Percentiles rank a stretch among this genome's conserved stretches.
phyloP scores from a whole-genome alignment of 2,113 vertebrate genomes.

The Corvus moneduloides region DNA sequence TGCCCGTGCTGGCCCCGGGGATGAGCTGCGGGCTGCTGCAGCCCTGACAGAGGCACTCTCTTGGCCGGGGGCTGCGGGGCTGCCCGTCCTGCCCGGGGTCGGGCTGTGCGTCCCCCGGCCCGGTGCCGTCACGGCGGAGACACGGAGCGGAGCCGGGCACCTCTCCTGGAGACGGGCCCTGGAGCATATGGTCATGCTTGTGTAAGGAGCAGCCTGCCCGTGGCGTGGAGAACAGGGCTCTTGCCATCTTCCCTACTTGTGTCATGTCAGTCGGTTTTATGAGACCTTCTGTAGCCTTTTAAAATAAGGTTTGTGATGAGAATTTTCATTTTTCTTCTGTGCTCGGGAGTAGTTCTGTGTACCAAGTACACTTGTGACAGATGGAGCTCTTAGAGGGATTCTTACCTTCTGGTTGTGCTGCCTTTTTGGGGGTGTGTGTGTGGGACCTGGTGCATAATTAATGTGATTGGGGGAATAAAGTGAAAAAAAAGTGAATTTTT shows the following conservation, averaged over 20 bases:
- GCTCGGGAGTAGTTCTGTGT: neutral
- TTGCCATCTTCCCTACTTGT: neutral
- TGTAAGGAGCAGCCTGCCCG: conserved; percentile 26
- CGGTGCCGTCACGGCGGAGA: neutral
- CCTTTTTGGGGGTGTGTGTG: neutral
- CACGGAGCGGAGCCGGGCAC: neutral
- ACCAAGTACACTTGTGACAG: neutral
- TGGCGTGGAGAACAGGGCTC: neutral
- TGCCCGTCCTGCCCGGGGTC: neutral
- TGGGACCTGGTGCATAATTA: neutral
- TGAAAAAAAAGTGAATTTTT: neutral
- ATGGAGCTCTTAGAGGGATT: neutral
- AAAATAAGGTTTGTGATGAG: neutral
- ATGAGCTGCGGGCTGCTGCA: neutral
- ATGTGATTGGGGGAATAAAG: neutral
- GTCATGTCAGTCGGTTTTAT: neutral
- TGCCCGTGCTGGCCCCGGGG: neutral
- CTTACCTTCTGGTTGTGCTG: neutral
- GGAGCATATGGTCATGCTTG: conserved; percentile 43
- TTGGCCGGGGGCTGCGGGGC: neutral
- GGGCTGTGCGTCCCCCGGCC: neutral
- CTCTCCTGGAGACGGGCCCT: conserved; percentile 7
- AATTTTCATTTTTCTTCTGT: neutral
- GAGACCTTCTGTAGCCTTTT: neutral
- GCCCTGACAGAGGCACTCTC: neutral